These are phyloP conservation scores for Indicator indicator DNA, from an alignment of 2,113 vertebrate species.

Conservation along the genomic window DNA sequence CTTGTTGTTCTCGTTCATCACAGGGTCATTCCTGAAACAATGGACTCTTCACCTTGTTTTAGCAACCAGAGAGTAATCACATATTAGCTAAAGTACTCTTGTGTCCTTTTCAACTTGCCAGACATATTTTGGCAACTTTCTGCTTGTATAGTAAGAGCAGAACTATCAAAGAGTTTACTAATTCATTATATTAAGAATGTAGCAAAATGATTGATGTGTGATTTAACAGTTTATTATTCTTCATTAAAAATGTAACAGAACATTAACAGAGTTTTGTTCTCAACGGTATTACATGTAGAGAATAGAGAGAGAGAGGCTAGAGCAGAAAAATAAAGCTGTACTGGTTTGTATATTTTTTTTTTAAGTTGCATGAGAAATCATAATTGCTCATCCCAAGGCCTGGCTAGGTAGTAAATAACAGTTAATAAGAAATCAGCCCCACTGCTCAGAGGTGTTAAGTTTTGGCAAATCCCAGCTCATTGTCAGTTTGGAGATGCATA, in stretches of 20 bases:
- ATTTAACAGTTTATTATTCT: constrained; percentile 62
- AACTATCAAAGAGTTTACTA: constrained; percentile 10
- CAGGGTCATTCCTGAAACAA: neutral
- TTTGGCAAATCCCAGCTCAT: neutral
- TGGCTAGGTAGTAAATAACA: neutral
- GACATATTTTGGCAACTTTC: neutral
- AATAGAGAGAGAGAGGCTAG: neutral
- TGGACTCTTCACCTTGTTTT: neutral
- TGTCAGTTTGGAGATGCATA: neutral
- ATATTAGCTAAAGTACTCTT: neutral
- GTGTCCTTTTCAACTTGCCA: neutral
- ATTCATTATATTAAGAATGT: constrained; percentile 10
- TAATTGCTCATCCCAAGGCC: neutral
- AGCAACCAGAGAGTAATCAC: neutral
- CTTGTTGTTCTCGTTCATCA: fast-evolving
- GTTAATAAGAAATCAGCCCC: neutral
- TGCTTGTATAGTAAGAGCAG: neutral
- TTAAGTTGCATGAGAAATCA: neutral
- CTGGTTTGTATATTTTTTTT: constrained; percentile 17
- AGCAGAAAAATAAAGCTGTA: neutral
- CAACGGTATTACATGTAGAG: neutral
- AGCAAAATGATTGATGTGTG: constrained; percentile 46
- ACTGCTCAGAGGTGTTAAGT: neutral
- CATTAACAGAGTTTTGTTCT: constrained; percentile 35
- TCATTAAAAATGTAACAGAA: constrained; percentile 63